These are phyloP conservation scores for Athalia circularis DNA, from an alignment of 2,888 invertebrate species.

Conservation along the genomic window DNA sequence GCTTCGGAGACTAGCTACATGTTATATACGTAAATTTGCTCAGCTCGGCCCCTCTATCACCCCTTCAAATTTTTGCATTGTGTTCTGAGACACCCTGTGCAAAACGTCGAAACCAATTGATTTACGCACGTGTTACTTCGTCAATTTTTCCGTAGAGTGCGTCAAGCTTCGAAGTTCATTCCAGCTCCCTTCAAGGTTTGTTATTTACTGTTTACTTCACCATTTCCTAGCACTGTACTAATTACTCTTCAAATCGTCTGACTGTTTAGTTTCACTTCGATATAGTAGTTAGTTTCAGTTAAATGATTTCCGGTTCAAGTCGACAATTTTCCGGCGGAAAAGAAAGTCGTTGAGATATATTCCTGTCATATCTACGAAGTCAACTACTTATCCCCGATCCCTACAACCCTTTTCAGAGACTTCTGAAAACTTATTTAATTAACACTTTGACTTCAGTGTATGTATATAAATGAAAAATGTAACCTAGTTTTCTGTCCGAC, in stretches of 20 bases:
- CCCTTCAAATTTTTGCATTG: no score
- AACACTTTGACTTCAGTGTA: not conserved
- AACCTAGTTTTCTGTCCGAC: constrained; percentile 14
- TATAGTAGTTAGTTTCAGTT: not conserved
- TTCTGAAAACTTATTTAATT: constrained; percentile 28
- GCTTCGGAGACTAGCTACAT: no score
- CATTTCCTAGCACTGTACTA: constrained; percentile 1
- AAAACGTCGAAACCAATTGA: no score
- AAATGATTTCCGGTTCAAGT: constrained; percentile 21
- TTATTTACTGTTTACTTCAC: not conserved
- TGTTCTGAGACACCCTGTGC: no score
- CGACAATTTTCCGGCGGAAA: constrained; percentile 10
- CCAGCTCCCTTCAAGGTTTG: not conserved
- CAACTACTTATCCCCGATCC: constrained; percentile 11
- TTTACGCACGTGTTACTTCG: no score
- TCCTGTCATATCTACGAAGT: not conserved
- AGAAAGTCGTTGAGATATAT: constrained; percentile 27
- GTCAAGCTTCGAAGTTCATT: no score
- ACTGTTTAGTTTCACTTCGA: not conserved
- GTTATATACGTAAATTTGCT: no score
- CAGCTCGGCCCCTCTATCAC: no score
- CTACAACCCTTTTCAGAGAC: constrained; percentile 5
- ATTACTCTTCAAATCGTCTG: not conserved
- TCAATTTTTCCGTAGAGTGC: no score
- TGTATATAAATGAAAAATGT: not conserved